A percentile compares a stretch with the other conserved stretches of the same genome.
Conservation (phyloP, 1,140 invertebrate species). For the Sitophilus oryzae region DNA sequence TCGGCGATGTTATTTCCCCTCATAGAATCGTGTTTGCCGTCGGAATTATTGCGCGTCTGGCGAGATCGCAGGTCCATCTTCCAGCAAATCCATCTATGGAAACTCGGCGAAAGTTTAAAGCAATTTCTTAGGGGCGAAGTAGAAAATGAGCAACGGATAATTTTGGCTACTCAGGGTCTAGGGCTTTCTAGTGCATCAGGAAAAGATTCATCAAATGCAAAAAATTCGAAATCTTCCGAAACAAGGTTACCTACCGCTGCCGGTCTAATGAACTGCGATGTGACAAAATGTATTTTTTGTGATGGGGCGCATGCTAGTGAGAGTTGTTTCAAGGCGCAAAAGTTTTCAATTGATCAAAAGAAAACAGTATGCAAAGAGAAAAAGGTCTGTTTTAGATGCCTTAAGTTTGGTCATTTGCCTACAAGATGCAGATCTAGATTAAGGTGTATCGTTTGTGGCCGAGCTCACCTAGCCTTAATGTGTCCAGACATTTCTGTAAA, state of each 20-base stretch:
- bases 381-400: not conserved
- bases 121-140: constrained; percentile 26
- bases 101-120: not conserved
- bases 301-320: constrained; percentile 14
- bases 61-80: constrained; percentile 13
- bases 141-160: constrained; percentile 31
- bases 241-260: constrained; percentile 6
- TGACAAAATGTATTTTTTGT: constrained; percentile 4
- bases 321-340: constrained; percentile 16
- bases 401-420: constrained; percentile 12
- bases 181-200: not conserved
- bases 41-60: constrained; percentile 37
- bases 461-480: constrained; percentile 9
- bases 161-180: not conserved
- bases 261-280: not conserved
- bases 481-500: constrained; percentile 6
- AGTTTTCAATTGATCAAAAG: constrained; percentile 13
- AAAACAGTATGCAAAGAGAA: not conserved
- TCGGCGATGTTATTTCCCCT: constrained; percentile 40
- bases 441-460: constrained; percentile 15
- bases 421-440: constrained; percentile 7
- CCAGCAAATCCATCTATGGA: constrained; percentile 1
- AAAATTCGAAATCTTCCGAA: constrained; percentile 1
- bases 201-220: constrained; percentile 3
- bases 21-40: constrained; percentile 39